Evolutionary conservation across 2,888 invertebrate species (phyloP).

Genomic region (Dermolepida albohirtum): DNA sequence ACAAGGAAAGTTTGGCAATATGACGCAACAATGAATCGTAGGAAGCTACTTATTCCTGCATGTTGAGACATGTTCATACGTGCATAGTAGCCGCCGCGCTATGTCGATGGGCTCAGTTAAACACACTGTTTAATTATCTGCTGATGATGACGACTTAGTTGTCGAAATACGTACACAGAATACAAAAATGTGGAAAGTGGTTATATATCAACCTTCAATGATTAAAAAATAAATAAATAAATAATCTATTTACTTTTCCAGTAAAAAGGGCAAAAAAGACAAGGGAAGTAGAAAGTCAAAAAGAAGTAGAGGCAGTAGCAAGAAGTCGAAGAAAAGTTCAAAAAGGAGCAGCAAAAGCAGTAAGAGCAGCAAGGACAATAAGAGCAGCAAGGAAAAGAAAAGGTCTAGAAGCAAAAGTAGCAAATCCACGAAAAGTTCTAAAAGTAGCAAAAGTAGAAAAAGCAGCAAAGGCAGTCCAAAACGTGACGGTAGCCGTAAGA

Average conservation of each 20-base stretch:
- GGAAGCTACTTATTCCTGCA: too few relatives aligned
- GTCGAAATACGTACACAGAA: too few relatives aligned
- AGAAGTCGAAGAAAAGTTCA: constrained; percentile 34
- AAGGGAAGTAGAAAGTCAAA: constrained; percentile 45
- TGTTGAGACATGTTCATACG: too few relatives aligned
- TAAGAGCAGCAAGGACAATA: constrained; percentile 26
- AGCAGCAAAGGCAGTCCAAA: constrained; percentile 43
- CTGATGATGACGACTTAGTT: too few relatives aligned
- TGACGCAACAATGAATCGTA: too few relatives aligned
- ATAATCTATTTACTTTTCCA: not conserved
- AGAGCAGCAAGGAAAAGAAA: constrained; percentile 33
- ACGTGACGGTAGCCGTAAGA: constrained; percentile 10
- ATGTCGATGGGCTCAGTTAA: too few relatives aligned
- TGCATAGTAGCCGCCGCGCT: too few relatives aligned
- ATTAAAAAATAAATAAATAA: too few relatives aligned
- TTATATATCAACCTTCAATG: too few relatives aligned
- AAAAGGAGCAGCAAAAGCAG: constrained; percentile 24
- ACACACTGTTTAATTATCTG: too few relatives aligned
- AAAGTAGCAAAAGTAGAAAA: constrained; percentile 41
- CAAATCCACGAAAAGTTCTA: constrained; percentile 13
- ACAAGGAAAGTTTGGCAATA: too few relatives aligned
- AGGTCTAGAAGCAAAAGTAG: constrained; percentile 48
- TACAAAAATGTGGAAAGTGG: too few relatives aligned
- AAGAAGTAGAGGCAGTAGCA: constrained; percentile 38
- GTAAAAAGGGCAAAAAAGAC: constrained; percentile 45